These are phyloP conservation scores for Parapsyche elsis DNA, from an alignment of 1,140 invertebrate species.

Conservation along the genomic window DNA sequence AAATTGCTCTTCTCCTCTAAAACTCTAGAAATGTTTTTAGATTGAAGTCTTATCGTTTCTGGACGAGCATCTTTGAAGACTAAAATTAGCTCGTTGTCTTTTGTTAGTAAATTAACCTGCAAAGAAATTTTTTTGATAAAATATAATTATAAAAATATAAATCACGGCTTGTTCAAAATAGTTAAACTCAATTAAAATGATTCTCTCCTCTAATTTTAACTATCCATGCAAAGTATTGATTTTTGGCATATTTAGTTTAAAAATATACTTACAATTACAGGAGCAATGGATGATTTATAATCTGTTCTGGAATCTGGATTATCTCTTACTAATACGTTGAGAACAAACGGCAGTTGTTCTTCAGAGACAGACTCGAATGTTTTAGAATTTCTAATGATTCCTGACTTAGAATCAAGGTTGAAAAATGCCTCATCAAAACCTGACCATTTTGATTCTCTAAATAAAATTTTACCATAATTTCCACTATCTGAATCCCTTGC, in stretches of 20 bases:
- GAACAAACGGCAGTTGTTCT: constrained; percentile 76
- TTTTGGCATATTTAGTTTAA: background rate
- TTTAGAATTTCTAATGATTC: constrained; percentile 78
- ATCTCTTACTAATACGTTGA: constrained; percentile 80
- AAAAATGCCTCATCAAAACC: constrained; percentile 77
- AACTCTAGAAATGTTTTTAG: constrained; percentile 73
- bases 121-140: background rate
- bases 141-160: background rate
- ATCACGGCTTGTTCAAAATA: too few species aligned
- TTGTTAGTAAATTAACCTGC: constrained; percentile 65
- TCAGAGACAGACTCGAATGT: constrained; percentile 75
- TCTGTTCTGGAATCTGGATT: constrained; percentile 74
- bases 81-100: constrained; percentile 80
- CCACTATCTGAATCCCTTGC: constrained; percentile 87
- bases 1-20: constrained; percentile 80
- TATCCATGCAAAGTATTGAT: too few species aligned
- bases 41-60: constrained; percentile 74
- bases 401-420: constrained; percentile 76
- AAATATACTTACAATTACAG: constrained; percentile 70
- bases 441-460: constrained; percentile 72
- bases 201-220: too few species aligned
- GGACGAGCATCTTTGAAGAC: constrained; percentile 80
- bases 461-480: constrained; percentile 80
- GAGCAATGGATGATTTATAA: constrained; percentile 72
- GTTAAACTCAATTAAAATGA: too few species aligned